Evolutionary conservation across 2,113 vertebrate genomes (phyloP), one percentile per base, ranked within the genome.

Genomic region (Nothobranchius kuhntae): DNA sequence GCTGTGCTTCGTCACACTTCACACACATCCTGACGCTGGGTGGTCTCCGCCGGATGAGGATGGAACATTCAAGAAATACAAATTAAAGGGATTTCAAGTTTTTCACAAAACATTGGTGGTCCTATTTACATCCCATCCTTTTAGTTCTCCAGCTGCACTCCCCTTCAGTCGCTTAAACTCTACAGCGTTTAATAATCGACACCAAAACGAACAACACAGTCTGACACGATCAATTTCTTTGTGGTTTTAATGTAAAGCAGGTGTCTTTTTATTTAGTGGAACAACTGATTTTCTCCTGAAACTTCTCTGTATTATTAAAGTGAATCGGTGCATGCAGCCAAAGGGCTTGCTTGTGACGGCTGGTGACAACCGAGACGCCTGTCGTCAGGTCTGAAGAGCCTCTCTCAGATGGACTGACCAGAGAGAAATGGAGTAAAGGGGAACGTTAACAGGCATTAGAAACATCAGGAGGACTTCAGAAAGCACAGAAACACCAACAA

Each of bases 31-130:
- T 60, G 30, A 30, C 7, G 9, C 38, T 8, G 38, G 9, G 57
- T 81, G 21, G 65, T 80, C 79, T 80, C 61, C 63, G 84, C 70
- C 83, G 81, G 71, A 86, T 86, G 83, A 78, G 77, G 9, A 64
- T 73, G 70, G 68, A 81, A 91, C 88, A 90, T 89, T 89, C 80
- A 87, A 78, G 67, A 80, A 87, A 75, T 26, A 83, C 79, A 58
- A 85, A 68, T 93, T 92, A 91, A 92, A 92, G 90, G 92, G 91
- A 83, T 90, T 89, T 87, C 73, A 83, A 82, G 86, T 83, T 30
- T 3, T 30, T 82, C 77, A 83, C 80, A 89, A 71, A 73, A 88
- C 86, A 85, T 54, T 71, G 73, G 86, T 17, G 46, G 70, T 83
- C 51, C 54, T 90, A 85, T 91, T 85, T 90, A 90, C 86, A 88